Base-by-base conservation (phyloP, 2,797 vertebrate species). In the Hemibagrus guttatus region DNA sequence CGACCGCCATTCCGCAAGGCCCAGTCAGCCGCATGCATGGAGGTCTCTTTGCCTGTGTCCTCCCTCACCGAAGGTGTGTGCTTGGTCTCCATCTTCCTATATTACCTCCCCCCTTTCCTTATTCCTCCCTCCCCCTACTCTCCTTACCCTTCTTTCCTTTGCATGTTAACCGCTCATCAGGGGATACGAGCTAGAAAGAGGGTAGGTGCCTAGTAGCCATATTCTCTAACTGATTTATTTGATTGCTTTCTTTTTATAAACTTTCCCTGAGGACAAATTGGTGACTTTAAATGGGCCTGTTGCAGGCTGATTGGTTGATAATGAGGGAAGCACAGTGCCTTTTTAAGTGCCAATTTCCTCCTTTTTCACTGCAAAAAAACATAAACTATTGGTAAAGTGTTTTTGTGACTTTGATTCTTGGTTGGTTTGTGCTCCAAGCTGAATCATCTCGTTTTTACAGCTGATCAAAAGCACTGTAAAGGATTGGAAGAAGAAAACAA, bases 1-100 rank as follows among this genome's bases (percentile, higher is more conserved):
- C 96, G 97, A 93, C 98, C 97, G 83, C 98, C 98, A 88, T 99
- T 99, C 96, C 96, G 98, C 94, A 99, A 99, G 96, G 98, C 97
- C 83, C 98, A 99, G 94, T 99, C 98, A 85, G 98, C 98, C 89
- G 98, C 98, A 94, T 99, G 98, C 96, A 99, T 99, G 97, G 98
- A 99, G 95, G 97, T 99, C 94, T 97, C 98, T 93, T 96, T 99
- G 94, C 98, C 98, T 91, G 96, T 98, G 93, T 95, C 96, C 89
- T 96, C 96, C 95, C 95, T 96, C 94, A 95, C 97, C 92, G 98
- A 99, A 98, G 98, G 98, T 99, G 96, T 95, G 96, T 96, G 95
- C 94, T 94, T 95, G 95, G 91, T 91, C 87, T 87, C 85, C 88
- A 81, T 84, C 71, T 83, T 89, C 90, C 79, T 54, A 56, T 87